A percentile compares a stretch with the other conserved stretches of the same genome.
phyloP scores from a whole-genome alignment of 2,113 vertebrate species.

The Hypomesus transpacificus region DNA sequence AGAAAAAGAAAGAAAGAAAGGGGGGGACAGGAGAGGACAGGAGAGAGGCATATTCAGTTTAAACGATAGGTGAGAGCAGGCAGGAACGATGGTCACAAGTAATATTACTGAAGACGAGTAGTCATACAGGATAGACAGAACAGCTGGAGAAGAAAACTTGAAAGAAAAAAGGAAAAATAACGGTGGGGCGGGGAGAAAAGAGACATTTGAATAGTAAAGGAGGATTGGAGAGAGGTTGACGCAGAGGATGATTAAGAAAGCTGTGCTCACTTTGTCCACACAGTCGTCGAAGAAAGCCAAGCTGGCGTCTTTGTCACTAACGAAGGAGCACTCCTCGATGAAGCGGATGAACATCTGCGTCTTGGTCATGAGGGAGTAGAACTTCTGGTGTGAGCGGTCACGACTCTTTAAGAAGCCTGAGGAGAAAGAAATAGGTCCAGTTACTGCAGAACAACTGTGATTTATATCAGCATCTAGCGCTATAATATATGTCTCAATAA shows the following conservation, averaged over 20 bases:
- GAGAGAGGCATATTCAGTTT: background rate
- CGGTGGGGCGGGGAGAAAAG: background rate
- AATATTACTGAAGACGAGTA: background rate
- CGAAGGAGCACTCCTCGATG: conserved; percentile 98
- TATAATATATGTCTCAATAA: too few species aligned
- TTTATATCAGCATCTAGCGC: too few species aligned
- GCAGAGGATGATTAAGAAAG: background rate
- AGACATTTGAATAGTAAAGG: background rate
- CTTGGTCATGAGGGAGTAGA: conserved; percentile 96
- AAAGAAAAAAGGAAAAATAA: background rate
- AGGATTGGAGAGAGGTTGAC: background rate
- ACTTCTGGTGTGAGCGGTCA: conserved; percentile 97
- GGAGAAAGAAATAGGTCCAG: background rate
- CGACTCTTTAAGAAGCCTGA: conserved; percentile 94
- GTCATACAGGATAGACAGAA: background rate
- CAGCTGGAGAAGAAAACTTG: background rate
- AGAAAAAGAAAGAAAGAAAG: conserved; percentile 8
- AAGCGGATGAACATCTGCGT: conserved; percentile 99
- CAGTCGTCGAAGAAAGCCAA: conserved; percentile 98
- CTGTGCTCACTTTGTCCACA: conserved; percentile 86
- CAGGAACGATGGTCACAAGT: background rate
- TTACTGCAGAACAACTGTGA: too few species aligned
- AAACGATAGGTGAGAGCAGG: conserved; percentile 12
- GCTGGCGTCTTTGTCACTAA: conserved; percentile 96
- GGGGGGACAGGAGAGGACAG: conserved; percentile 6